Evolutionary conservation across 2,113 vertebrate genomes (phyloP).

Genomic region (Cottus gobio): DNA sequence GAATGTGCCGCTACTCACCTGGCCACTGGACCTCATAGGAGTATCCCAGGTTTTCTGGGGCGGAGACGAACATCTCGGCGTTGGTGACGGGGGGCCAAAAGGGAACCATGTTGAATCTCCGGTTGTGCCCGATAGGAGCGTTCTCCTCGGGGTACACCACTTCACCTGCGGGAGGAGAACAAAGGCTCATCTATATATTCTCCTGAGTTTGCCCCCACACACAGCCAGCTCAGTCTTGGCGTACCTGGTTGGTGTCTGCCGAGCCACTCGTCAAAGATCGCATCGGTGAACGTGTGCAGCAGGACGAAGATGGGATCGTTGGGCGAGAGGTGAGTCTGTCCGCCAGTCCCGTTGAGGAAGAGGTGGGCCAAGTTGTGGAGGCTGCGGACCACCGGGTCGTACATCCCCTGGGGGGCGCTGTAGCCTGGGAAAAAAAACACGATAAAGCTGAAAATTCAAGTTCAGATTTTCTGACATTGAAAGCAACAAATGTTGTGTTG

Average conservation of each 20-base stretch:
- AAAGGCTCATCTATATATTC: not conserved
- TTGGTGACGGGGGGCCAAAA: constrained; percentile 97
- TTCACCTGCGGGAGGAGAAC: constrained; percentile 79
- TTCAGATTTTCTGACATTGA: constrained; percentile 52
- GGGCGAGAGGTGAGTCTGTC: constrained; percentile 94
- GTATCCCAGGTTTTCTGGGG: constrained; percentile 92
- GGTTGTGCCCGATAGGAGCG: constrained; percentile 95
- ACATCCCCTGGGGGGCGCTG: constrained; percentile 91
- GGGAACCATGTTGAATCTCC: constrained; percentile 95
- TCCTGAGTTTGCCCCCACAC: not conserved
- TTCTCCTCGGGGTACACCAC: constrained; percentile 91
- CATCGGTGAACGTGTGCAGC: constrained; percentile 95
- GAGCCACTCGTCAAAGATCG: constrained; percentile 97
- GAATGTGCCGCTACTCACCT: constrained; percentile 79
- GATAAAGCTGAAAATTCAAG: constrained; percentile 19
- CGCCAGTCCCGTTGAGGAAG: constrained; percentile 95
- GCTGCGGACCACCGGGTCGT: constrained; percentile 91
- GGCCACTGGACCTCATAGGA: constrained; percentile 95
- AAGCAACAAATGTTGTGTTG: constrained; percentile 50
- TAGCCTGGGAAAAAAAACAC: constrained; percentile 84
- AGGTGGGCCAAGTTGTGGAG: constrained; percentile 97
- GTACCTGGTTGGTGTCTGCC: constrained; percentile 88
- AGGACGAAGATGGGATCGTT: constrained; percentile 97
- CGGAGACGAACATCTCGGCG: constrained; percentile 93
- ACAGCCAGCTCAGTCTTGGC: not conserved